These are phyloP conservation scores for Rotaria sp. DNA, from an alignment of 2,888 invertebrate genomes.

Conservation along the genomic window DNA sequence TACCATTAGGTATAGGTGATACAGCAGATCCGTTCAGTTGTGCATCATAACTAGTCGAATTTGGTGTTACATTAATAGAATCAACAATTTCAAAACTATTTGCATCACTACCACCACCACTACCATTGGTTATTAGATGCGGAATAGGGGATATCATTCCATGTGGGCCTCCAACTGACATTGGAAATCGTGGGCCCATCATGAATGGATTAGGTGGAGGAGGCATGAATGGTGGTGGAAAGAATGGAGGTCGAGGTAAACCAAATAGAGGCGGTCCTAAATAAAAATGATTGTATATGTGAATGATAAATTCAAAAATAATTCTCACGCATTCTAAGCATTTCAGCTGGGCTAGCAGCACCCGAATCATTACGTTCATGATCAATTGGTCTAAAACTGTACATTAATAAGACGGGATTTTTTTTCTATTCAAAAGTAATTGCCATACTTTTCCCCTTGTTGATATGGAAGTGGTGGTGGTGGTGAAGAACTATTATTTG, in stretches of 20 bases:
- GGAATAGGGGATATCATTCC: slow-evolving; percentile 1
- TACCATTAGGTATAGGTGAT: not conserved
- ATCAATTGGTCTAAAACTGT: not conserved
- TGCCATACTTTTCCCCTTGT: not conserved
- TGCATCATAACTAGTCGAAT: slow-evolving; percentile 6
- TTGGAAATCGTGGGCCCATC: slow-evolving; percentile 23
- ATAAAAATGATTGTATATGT: not conserved
- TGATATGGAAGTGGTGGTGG: not conserved
- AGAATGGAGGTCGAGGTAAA: not conserved
- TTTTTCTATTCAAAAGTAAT: not conserved
- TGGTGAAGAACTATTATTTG: not conserved
- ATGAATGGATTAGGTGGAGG: slow-evolving; percentile 22
- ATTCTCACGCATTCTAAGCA: not conserved
- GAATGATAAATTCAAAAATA: not conserved
- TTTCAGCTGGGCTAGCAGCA: slow-evolving; percentile 2
- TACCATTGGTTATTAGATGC: not conserved
- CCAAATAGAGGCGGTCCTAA: not conserved
- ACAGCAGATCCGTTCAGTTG: not conserved
- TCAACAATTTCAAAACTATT: slow-evolving; percentile 21
- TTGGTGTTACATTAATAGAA: not conserved
- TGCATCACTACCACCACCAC: not conserved
- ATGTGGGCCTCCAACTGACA: not conserved
- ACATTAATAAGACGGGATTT: not conserved
- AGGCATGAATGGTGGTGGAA: not conserved
- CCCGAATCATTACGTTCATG: not conserved